Evolutionary conservation across 2,113 vertebrate genomes (phyloP).

Genomic region (Pterophyllum scalare): DNA sequence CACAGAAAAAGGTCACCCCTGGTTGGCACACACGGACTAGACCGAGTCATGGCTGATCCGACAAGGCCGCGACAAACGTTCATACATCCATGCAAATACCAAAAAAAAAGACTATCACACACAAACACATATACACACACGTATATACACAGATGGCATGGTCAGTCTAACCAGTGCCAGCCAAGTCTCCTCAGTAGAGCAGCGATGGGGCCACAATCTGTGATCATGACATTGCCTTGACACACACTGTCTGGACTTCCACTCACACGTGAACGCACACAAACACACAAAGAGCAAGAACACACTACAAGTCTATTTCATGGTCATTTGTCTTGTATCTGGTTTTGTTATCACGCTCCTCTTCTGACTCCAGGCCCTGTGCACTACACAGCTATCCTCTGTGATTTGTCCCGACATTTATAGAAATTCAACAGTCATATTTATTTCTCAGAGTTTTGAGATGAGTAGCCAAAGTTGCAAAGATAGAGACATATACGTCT

Average conservation of each 20-base stretch:
- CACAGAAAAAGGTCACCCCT: conserved; percentile 48
- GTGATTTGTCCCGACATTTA: background rate
- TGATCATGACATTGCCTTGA: conserved; percentile 66
- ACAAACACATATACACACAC: background rate
- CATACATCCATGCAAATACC: conserved; percentile 15
- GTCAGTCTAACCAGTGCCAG: conserved; percentile 55
- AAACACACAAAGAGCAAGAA: conserved; percentile 9
- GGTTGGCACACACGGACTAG: conserved; percentile 45
- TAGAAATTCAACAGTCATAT: conserved; percentile 23
- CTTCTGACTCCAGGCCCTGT: conserved; percentile 50
- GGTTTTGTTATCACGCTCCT: conserved; percentile 26
- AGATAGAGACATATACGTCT: accelerated
- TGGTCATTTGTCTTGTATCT: conserved; percentile 46
- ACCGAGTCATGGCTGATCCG: conserved; percentile 51
- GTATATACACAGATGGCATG: background rate
- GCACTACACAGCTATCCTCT: background rate
- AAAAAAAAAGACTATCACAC: background rate
- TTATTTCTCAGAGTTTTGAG: conserved; percentile 36
- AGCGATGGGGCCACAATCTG: conserved; percentile 61
- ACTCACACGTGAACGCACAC: conserved; percentile 20
- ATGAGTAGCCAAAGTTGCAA: conserved; percentile 21
- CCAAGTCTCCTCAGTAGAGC: conserved; percentile 49
- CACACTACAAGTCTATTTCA: conserved; percentile 31
- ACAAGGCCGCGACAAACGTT: conserved; percentile 41
- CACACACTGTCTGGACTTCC: conserved; percentile 56